Percentiles rank a stretch among this genome's conserved stretches.
phyloP scores from a whole-genome alignment of 2,888 invertebrate species.

The Papilio elwesi region DNA sequence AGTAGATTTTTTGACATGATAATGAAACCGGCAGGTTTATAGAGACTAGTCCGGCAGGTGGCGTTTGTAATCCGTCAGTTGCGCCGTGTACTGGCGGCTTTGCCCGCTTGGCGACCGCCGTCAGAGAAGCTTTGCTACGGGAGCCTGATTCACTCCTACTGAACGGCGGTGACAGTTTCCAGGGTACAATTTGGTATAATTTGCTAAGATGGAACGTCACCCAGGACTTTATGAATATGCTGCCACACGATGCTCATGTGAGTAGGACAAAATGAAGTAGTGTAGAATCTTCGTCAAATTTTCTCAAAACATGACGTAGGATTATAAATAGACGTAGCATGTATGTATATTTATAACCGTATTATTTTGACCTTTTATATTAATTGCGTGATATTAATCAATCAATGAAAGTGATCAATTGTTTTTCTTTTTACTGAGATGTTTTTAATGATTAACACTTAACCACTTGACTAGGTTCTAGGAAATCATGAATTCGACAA shows the following conservation, averaged over 20 bases:
- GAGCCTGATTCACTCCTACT: conserved; percentile 87
- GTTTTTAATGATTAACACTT: background rate
- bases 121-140: conserved; percentile 66
- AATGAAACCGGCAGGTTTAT: conserved; percentile 78
- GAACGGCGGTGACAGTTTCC: conserved; percentile 88
- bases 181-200: conserved; percentile 91
- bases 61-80: conserved; percentile 76
- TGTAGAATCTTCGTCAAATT: too few species aligned
- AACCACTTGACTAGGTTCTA: conserved; percentile 84
- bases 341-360: too few species aligned
- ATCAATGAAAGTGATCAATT: too few species aligned
- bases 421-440: too few species aligned
- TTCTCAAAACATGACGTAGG: too few species aligned
- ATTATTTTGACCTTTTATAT: too few species aligned
- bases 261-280: conserved; percentile 49
- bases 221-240: conserved; percentile 89
- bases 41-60: conserved; percentile 83
- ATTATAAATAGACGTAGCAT: too few species aligned
- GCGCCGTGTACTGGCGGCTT: conserved; percentile 88
- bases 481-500: conserved; percentile 96
- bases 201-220: conserved; percentile 90
- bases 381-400: too few species aligned
- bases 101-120: conserved; percentile 85
- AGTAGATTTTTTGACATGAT: too few species aligned
- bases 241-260: conserved; percentile 91